Percentiles rank a stretch among this genome's conserved stretches.
phyloP scores from a whole-genome alignment of 2,113 vertebrate genomes.

The Ia io region DNA sequence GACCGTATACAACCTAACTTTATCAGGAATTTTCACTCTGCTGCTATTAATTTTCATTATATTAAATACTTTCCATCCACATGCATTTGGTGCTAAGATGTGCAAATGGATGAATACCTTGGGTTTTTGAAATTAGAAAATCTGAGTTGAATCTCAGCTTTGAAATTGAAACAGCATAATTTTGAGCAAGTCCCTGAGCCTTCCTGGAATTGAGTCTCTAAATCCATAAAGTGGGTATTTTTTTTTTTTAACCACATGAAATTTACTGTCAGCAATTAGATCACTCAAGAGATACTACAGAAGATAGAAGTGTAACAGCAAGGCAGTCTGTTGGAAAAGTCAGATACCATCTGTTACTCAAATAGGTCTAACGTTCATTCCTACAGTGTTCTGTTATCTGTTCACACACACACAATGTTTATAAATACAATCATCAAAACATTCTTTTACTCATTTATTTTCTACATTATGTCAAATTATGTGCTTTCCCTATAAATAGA shows the following conservation, averaged over 20 bases:
- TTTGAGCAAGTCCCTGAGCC: neutral
- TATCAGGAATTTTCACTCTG: neutral
- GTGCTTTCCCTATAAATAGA: neutral
- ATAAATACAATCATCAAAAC: neutral
- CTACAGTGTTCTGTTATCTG: neutral
- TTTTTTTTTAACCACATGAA: constrained; percentile 13
- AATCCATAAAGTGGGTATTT: neutral
- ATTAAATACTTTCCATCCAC: neutral
- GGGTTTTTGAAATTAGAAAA: neutral
- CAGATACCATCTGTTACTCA: neutral
- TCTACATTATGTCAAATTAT: constrained; percentile 1
- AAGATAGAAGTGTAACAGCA: neutral
- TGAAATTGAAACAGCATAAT: neutral
- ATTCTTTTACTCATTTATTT: constrained; percentile 18
- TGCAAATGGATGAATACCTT: neutral
- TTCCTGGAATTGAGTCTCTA: neutral
- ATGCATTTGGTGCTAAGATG: neutral
- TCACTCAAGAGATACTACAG: neutral
- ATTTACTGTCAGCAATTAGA: neutral
- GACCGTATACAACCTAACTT: neutral
- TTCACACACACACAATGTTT: neutral
- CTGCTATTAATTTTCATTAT: neutral
- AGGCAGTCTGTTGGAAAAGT: neutral
- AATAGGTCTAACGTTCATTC: neutral
- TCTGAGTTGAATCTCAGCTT: neutral